These are phyloP conservation scores for Campodea augens DNA, from an alignment of 1,140 invertebrate genomes.

Conservation along the genomic window DNA sequence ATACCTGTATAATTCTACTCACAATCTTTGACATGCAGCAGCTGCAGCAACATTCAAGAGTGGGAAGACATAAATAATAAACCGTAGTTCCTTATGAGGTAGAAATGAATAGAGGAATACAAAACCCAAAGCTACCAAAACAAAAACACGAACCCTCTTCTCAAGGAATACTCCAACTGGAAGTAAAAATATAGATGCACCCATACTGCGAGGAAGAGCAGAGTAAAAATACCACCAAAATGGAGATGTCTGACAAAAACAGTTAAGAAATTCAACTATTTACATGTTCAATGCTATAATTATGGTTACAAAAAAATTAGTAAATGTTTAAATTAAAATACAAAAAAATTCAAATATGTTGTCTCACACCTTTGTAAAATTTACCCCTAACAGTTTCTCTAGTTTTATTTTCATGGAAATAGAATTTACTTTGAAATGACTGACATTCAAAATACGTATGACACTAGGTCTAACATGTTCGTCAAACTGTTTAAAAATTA, in stretches of 20 bases:
- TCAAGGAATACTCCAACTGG: conserved; percentile 62
- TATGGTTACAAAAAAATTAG: conserved; percentile 6
- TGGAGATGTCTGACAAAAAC: conserved; percentile 58
- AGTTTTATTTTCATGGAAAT: too few relatives aligned
- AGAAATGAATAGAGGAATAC: conserved; percentile 80
- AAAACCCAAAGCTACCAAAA: conserved; percentile 60
- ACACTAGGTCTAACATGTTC: too few relatives aligned
- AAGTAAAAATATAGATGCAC: conserved; percentile 56
- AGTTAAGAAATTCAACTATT: conserved; percentile 13
- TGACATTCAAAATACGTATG: too few relatives aligned
- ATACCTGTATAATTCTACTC: too few relatives aligned
- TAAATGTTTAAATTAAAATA: conserved; percentile 21
- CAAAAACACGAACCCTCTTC: conserved; percentile 40
- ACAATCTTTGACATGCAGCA: conserved; percentile 66
- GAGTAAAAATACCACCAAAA: conserved; percentile 99
- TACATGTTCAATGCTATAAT: conserved; percentile 7
- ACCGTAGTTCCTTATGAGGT: conserved; percentile 95
- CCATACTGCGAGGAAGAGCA: conserved; percentile 75
- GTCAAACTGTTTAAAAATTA: too few relatives aligned
- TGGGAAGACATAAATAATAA: conserved; percentile 93
- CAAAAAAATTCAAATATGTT: conserved; percentile 9
- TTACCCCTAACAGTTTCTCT: too few relatives aligned
- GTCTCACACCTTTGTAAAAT: too few relatives aligned
- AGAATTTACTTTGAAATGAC: too few relatives aligned
- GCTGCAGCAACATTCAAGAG: conserved; percentile 82